Base-by-base conservation (phyloP, 1,140 invertebrate genomes). In the Parasteatoda tepidariorum region DNA sequence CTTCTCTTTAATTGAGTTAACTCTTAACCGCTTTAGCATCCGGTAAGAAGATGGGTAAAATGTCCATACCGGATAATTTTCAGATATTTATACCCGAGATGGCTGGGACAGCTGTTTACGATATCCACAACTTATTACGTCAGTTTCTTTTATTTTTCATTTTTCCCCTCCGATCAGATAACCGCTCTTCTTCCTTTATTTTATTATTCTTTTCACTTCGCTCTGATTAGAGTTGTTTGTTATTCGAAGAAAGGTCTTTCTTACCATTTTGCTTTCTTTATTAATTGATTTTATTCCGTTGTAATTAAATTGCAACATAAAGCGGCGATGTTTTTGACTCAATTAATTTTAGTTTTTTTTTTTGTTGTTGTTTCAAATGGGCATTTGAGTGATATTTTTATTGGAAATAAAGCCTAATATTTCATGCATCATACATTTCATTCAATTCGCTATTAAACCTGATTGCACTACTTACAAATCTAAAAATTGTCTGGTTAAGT, bases 211-310 rank as follows among this genome's bases (percentile, higher is more conserved):
- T 62, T 73, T 75, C 59, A 48, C 18, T 9, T 6, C 61, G 38
- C 74, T n/a, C 18, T 34, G 74, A 78, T 78, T 54, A 78, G 74
- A 48, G 34, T 78, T 78, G 74, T 78, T 78, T 66, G 33, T 34
- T 30, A 30, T 71, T 41, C 24, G 9, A 9, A 18, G 38, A 48
- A 48, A 4, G 4, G 4, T 2, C 1, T 13, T n/a, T n/a, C n/a
- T n/a, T n/a, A n/a, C n/a, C n/a, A n/a, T n/a, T n/a, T n/a, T n/a
- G n/a, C n/a, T n/a, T n/a, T n/a, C n/a, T n/a, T n/a, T n/a, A n/a
- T n/a, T n/a, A n/a, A n/a, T n/a, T n/a, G n/a, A n/a, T n/a, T n/a
- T n/a, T n/a, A n/a, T n/a, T n/a, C n/a, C n/a, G n/a, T n/a, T n/a
- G n/a, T n/a, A n/a, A n/a, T n/a, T n/a, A n/a, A n/a, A n/a, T n/a